A percentile compares a stretch with the other conserved stretches of the same genome.
These are phyloP conservation scores for Argyresthia goedartella DNA, from an alignment of 2,888 invertebrate species.

Conservation along the genomic window DNA sequence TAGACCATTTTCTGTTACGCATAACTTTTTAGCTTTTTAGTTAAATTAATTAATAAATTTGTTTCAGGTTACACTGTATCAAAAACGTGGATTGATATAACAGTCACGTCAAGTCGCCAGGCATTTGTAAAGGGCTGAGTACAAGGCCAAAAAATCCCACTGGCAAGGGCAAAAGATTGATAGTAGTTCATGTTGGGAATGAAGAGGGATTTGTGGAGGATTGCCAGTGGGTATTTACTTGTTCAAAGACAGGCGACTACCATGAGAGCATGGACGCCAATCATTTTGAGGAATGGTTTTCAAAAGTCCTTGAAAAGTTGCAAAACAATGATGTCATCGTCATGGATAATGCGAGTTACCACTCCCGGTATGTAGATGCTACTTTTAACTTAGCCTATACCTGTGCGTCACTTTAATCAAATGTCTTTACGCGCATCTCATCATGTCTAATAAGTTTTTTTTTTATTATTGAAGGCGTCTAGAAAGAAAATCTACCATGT, in stretches of 20 bases:
- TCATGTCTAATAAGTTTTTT: no score
- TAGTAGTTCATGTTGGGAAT: constrained; percentile 14
- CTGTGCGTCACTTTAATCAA: no score
- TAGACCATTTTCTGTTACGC: no score
- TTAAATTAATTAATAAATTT: not conserved
- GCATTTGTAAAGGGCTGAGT: not conserved
- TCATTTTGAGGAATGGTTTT: constrained; percentile 14
- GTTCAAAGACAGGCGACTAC: constrained; percentile 13
- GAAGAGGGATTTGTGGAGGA: constrained; percentile 14
- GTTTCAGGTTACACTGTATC: not conserved
- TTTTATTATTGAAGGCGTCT: not conserved
- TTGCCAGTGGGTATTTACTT: constrained; percentile 13
- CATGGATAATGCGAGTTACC: constrained; percentile 12
- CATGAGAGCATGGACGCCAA: constrained; percentile 13
- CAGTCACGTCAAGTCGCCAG: not conserved
- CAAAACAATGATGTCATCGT: constrained; percentile 7
- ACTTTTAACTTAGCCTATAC: no score
- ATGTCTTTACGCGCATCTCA: no score
- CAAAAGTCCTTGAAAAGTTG: constrained; percentile 2
- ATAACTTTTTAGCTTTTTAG: no score
- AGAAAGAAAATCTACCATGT: constrained; percentile 9
- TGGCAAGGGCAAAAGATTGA: constrained; percentile 10
- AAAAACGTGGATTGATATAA: constrained; percentile 3
- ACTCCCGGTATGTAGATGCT: constrained; percentile 4
- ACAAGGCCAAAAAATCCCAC: not conserved